These are phyloP conservation scores for Diarsia dahlii DNA, from an alignment of 2,888 invertebrate genomes.

Conservation along the genomic window DNA sequence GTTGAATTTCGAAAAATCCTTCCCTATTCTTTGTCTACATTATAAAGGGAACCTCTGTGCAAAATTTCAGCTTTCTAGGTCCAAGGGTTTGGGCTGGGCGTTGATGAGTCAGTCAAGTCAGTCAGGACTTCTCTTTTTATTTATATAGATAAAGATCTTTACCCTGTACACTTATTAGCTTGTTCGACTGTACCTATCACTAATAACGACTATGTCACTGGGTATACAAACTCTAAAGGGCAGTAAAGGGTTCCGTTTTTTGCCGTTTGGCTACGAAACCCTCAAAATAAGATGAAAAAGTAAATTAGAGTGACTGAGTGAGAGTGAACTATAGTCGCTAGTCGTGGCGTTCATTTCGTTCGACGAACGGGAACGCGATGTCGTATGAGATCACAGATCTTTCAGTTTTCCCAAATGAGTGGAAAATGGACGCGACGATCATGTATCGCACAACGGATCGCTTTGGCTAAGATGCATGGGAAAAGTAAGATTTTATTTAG, in stretches of 20 bases:
- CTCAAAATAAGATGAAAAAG: not conserved
- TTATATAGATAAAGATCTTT: too few relatives aligned
- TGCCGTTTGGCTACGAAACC: not conserved
- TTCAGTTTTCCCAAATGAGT: not conserved
- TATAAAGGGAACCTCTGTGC: too few relatives aligned
- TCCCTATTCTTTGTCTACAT: too few relatives aligned
- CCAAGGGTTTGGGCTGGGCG: too few relatives aligned
- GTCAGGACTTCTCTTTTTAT: too few relatives aligned
- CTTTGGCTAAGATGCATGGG: not conserved
- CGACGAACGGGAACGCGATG: not conserved
- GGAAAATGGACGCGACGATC: not conserved
- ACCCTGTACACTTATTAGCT: too few relatives aligned
- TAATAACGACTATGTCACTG: conserved; percentile 1
- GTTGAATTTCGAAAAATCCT: too few relatives aligned
- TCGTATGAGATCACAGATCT: not conserved
- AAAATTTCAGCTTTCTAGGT: too few relatives aligned
- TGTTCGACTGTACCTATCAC: too few relatives aligned
- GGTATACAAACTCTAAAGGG: not conserved
- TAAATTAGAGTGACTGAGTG: not conserved
- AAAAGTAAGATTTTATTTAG: not conserved
- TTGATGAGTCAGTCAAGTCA: too few relatives aligned
- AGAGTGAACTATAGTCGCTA: too few relatives aligned
- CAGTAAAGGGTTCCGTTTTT: not conserved
- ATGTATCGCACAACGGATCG: not conserved
- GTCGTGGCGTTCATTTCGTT: too few relatives aligned